Percentiles rank a stretch among this genome's conserved stretches.
Conservation (phyloP, 2,888 invertebrate species). For the Aporophyla lueneburgensis region DNA sequence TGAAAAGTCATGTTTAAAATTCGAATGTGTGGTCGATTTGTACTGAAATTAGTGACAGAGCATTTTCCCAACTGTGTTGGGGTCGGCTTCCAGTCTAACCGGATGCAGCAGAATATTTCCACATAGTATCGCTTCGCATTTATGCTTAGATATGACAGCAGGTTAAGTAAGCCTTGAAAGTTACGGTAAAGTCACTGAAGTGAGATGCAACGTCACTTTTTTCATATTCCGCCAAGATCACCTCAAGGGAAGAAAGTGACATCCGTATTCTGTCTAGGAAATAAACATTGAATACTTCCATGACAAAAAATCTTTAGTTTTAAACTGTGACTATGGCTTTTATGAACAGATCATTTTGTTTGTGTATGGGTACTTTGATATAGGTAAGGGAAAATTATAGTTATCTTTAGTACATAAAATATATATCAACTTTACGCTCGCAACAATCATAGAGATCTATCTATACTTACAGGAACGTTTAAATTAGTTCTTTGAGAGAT, state of each 20-base stretch:
- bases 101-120: not conserved
- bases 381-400: slow-evolving; percentile 16
- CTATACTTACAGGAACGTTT: slow-evolving; percentile 90
- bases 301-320: not conserved
- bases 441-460: slow-evolving; percentile 89
- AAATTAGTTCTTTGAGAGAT: slow-evolving; percentile 86
- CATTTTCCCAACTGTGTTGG: too few species aligned
- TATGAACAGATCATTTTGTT: not conserved
- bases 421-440: slow-evolving; percentile 77
- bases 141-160: not conserved
- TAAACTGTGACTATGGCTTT: slow-evolving; percentile 11
- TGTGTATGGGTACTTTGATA: slow-evolving; percentile 24
- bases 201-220: slow-evolving; percentile 13
- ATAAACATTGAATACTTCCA: not conserved
- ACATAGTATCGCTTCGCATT: slow-evolving; percentile 3
- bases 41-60: too few species aligned
- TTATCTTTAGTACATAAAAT: slow-evolving; percentile 62
- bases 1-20: not conserved
- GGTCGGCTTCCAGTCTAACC: too few species aligned
- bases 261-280: not conserved
- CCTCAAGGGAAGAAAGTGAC: not conserved
- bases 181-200: not conserved
- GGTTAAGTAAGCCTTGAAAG: slow-evolving; percentile 4
- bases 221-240: slow-evolving; percentile 8
- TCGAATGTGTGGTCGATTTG: not conserved